These are phyloP conservation scores for Stegana nigrithorax DNA, from an alignment of 2,888 invertebrate species.

Conservation along the genomic window DNA sequence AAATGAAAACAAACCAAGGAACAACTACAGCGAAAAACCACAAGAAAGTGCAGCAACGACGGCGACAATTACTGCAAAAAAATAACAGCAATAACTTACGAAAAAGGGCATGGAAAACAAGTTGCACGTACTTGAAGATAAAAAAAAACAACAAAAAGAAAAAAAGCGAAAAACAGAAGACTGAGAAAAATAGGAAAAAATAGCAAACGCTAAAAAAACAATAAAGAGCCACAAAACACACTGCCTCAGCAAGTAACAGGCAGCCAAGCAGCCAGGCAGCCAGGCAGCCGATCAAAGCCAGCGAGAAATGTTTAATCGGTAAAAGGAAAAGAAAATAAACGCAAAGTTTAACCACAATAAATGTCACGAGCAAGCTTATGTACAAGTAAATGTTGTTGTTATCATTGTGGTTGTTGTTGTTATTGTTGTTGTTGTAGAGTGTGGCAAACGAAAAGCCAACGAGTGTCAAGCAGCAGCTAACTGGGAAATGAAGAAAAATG, in stretches of 20 bases:
- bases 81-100: constrained; percentile 10
- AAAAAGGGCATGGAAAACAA: constrained; percentile 37
- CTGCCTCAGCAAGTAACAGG: too few relatives aligned
- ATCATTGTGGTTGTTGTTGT: too few relatives aligned
- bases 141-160: constrained; percentile 2
- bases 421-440: too few relatives aligned
- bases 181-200: background rate
- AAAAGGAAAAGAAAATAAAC: constrained; percentile 26
- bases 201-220: too few relatives aligned
- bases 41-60: background rate
- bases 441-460: constrained; percentile 27
- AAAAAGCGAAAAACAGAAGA: background rate
- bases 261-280: too few relatives aligned
- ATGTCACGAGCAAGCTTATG: constrained; percentile 45
- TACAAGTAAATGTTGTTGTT: too few relatives aligned
- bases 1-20: too few relatives aligned
- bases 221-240: too few relatives aligned
- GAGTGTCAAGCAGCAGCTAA: constrained; percentile 22
- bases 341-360: constrained; percentile 48
- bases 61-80: constrained; percentile 3
- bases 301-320: constrained; percentile 29
- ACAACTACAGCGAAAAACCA: constrained; percentile 34
- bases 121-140: constrained; percentile 49
- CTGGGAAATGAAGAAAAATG: constrained; percentile 30
- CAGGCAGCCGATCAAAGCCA: too few relatives aligned